These are phyloP conservation scores for Apteryx mantelli DNA, from an alignment of 2,113 vertebrate species.

Conservation along the genomic window DNA sequence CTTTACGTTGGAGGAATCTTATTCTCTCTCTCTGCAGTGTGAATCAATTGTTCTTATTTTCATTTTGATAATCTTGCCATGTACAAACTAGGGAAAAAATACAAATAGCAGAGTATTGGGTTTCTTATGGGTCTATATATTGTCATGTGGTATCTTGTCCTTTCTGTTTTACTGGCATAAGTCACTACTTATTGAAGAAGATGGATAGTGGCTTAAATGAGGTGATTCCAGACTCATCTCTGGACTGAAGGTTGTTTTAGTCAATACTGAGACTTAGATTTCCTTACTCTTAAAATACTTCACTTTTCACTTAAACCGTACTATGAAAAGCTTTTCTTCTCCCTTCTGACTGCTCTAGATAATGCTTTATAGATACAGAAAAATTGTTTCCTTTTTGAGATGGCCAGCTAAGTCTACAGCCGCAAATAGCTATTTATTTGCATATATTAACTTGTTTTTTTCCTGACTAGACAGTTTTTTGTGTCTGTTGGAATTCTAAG, in stretches of 20 bases:
- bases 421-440: neutral
- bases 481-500: neutral
- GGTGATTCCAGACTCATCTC: neutral
- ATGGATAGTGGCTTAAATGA: neutral
- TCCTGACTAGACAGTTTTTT: neutral
- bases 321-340: neutral
- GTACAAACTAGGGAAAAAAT: accelerated
- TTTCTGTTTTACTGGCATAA: neutral
- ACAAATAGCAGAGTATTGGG: neutral
- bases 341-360: neutral
- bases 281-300: neutral
- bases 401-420: neutral
- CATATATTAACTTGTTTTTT: neutral
- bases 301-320: neutral
- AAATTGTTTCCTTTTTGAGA: neutral
- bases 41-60: neutral
- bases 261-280: no score
- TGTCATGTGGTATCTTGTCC: neutral
- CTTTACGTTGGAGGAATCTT: accelerated
- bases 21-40: no score
- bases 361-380: neutral
- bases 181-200: accelerated
- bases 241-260: neutral
- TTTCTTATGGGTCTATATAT: accelerated
- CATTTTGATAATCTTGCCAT: neutral